Percentiles rank a stretch among this genome's conserved stretches.
Evolutionary conservation across 2,113 vertebrate genomes (phyloP).

Genomic region (Alaudala cheleensis): DNA sequence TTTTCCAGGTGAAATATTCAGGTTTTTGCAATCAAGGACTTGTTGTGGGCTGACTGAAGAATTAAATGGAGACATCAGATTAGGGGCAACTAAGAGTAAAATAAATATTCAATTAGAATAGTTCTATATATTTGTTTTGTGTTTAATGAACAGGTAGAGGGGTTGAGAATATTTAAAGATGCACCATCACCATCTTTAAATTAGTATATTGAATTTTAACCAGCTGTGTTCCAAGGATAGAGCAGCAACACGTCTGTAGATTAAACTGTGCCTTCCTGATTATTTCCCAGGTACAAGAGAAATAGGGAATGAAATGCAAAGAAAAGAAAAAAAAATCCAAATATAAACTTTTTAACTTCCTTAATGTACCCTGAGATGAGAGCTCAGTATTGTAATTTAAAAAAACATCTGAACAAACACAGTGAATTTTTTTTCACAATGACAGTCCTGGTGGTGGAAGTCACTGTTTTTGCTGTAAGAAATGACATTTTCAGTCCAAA

Average conservation of each 20-base stretch:
- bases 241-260: neutral
- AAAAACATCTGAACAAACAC: neutral
- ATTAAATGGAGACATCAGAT: neutral
- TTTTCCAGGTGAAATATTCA: neutral
- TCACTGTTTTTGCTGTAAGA: neutral
- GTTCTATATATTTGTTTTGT: neutral
- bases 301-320: neutral
- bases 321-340: neutral
- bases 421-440: neutral
- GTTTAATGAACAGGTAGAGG: neutral
- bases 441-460: neutral
- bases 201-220: neutral
- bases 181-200: neutral
- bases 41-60: neutral
- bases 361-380: neutral
- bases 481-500: neutral
- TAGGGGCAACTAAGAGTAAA: neutral
- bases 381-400: neutral
- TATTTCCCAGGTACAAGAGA: neutral
- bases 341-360: neutral
- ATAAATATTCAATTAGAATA: neutral
- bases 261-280: neutral
- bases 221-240: no score
- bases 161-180: neutral
- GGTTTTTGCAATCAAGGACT: neutral